Percentiles rank a stretch among this genome's conserved stretches.
phyloP scores from a whole-genome alignment of 2,113 vertebrate genomes.

The Phasianus colchicus region DNA sequence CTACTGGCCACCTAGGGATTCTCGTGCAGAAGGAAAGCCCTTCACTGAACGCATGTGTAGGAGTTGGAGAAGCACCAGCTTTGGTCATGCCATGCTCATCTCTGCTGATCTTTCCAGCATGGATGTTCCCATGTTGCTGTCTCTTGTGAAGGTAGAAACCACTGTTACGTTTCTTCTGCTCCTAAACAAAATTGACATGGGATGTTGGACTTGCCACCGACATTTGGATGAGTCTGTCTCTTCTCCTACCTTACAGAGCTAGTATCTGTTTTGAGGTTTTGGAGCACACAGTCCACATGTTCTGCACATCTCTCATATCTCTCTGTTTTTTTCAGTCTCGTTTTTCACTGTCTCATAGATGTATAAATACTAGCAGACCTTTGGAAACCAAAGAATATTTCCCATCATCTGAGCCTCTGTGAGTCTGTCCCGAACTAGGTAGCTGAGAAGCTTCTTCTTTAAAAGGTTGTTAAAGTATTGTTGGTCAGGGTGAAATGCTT shows the following conservation, averaged over 20 bases:
- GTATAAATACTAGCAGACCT: not conserved
- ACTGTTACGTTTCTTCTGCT: not conserved
- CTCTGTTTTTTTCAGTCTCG: not conserved
- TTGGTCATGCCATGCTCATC: not conserved
- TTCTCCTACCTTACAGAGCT: not conserved
- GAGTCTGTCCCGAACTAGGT: not conserved
- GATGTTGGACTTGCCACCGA: not conserved
- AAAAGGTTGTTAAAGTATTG: not conserved
- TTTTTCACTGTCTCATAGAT: not conserved
- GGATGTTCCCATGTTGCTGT: not conserved
- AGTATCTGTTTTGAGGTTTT: not conserved
- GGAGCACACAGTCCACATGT: rapidly evolving
- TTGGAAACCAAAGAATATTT: not conserved
- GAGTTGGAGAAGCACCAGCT: not conserved
- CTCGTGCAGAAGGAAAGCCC: not conserved
- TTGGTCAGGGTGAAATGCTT: not conserved
- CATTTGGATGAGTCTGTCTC: not conserved
- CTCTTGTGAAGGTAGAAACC: not conserved
- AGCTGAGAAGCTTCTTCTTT: not conserved
- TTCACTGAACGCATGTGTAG: rapidly evolving
- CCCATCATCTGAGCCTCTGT: not conserved
- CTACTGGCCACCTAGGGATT: not conserved
- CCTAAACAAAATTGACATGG: not conserved
- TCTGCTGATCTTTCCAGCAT: not conserved
- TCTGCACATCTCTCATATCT: not conserved